Evolutionary conservation across 2,113 vertebrate species (phyloP).

Genomic region (Crypturellus undulatus): DNA sequence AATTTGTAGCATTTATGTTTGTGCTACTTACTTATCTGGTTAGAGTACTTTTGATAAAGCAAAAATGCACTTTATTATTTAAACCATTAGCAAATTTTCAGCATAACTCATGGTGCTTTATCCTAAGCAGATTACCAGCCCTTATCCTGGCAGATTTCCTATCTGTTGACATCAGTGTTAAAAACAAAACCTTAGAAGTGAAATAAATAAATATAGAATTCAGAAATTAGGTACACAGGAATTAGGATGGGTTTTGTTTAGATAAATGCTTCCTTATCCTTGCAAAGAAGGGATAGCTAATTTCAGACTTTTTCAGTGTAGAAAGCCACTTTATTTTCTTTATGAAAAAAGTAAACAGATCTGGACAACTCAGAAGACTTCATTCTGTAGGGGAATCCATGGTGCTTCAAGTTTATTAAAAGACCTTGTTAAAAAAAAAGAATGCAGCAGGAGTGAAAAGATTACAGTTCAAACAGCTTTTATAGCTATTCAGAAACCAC

Average conservation of each 20-base stretch:
- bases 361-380: not conserved
- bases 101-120: not conserved
- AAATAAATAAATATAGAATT: not conserved
- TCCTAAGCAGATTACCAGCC: not conserved
- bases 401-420: conserved; percentile 6
- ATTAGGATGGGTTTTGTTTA: not conserved
- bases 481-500: not conserved
- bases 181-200: not conserved
- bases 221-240: not conserved
- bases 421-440: not conserved
- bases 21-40: not conserved
- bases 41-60: not conserved
- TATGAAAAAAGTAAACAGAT: not conserved
- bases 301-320: not conserved
- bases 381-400: not conserved
- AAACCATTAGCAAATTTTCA: not conserved
- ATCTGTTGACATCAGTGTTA: not conserved
- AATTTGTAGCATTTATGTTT: not conserved
- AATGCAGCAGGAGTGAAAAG: not conserved
- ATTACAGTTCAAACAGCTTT: conserved; percentile 3
- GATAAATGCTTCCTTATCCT: not conserved
- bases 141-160: not conserved
- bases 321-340: not conserved
- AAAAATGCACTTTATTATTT: not conserved
- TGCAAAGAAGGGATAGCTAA: not conserved